These are phyloP conservation scores for Lycocerus yunnanus DNA, from an alignment of 2,888 invertebrate genomes.

Conservation along the genomic window DNA sequence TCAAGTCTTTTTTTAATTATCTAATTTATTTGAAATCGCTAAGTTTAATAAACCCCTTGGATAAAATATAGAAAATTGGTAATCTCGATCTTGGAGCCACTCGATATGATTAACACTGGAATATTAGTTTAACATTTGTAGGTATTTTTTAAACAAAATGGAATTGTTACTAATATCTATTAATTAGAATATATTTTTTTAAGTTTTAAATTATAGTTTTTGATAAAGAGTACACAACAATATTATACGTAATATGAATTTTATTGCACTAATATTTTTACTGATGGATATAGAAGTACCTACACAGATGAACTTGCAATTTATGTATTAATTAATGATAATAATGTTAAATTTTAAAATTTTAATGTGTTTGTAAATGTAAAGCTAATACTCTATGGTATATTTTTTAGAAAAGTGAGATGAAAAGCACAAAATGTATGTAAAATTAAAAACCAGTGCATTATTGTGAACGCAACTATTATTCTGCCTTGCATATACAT, in stretches of 20 bases:
- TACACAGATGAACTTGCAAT: neutral
- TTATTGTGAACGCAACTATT: neutral
- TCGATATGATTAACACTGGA: neutral
- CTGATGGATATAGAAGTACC: neutral
- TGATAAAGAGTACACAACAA: neutral
- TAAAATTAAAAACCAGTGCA: neutral
- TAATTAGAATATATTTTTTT: neutral
- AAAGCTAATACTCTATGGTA: neutral
- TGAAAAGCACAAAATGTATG: neutral
- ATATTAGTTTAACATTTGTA: neutral
- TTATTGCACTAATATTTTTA: neutral
- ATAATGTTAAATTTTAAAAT: neutral
- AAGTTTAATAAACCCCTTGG: neutral
- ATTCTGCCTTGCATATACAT: neutral
- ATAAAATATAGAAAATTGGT: neutral
- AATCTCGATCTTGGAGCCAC: neutral
- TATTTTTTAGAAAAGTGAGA: neutral
- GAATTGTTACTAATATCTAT: neutral
- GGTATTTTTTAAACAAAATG: neutral
- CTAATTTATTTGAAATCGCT: neutral
- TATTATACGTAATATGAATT: neutral
- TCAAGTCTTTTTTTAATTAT: neutral
- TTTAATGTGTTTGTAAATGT: neutral
- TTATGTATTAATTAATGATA: neutral
- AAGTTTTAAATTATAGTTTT: neutral